phyloP scores from a whole-genome alignment of 1,140 invertebrate genomes.

The Drosophila nasuta region DNA sequence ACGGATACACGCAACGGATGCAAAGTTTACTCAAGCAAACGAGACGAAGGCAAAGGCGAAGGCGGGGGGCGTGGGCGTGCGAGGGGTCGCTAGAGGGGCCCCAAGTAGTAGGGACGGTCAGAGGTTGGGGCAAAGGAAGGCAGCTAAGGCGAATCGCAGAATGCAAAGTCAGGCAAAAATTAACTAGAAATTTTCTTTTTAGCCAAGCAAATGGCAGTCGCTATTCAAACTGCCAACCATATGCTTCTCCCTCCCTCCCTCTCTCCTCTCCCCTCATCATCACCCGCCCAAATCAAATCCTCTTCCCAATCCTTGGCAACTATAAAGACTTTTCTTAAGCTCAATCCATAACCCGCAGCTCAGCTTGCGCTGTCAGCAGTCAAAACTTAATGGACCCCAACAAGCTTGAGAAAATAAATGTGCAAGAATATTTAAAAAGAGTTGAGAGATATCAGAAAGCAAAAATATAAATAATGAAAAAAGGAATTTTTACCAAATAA shows the following conservation, averaged over 20 bases:
- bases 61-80: not conserved
- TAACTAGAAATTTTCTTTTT: slow-evolving; percentile 51
- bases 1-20: slow-evolving; percentile 77
- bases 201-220: slow-evolving; percentile 1
- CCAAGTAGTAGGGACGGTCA: no score
- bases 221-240: slow-evolving; percentile 21
- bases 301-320: not conserved
- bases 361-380: slow-evolving; percentile 20
- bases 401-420: slow-evolving; percentile 16
- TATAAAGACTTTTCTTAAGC: slow-evolving; percentile 18
- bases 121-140: slow-evolving; percentile 7
- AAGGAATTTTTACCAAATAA: not conserved
- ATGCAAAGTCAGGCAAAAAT: slow-evolving; percentile 62
- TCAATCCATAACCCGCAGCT: slow-evolving; percentile 15
- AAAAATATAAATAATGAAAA: not conserved
- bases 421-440: not conserved
- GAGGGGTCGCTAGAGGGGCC: not conserved
- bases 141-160: slow-evolving; percentile 26
- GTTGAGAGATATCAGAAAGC: not conserved
- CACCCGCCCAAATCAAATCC: not conserved
- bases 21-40: slow-evolving; percentile 74
- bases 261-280: no score
- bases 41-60: not conserved
- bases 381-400: slow-evolving; percentile 17
- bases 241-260: not conserved